Evolutionary conservation across 2,797 vertebrate genomes (phyloP).

Genomic region (Cephalopachus bancanus): DNA sequence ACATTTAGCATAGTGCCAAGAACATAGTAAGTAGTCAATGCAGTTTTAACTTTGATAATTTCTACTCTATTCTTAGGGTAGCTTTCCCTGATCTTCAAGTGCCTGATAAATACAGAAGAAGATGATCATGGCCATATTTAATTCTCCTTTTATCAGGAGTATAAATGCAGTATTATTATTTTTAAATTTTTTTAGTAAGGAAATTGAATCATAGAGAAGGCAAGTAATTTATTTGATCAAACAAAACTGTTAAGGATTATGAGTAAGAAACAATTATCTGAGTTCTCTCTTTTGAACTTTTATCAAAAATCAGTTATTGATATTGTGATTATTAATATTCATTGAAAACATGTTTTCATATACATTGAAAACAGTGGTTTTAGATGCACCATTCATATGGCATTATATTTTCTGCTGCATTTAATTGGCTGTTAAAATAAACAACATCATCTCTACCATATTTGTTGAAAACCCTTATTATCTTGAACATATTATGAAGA

Average conservation of each 20-base stretch:
- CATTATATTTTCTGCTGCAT: slow-evolving; percentile 26
- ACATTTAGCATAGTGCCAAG: slow-evolving; percentile 39
- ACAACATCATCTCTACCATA: neutral
- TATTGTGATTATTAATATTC: neutral
- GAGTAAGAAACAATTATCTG: neutral
- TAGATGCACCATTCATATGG: neutral
- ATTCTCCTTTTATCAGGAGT: neutral
- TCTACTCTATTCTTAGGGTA: neutral
- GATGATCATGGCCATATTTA: slow-evolving; percentile 47
- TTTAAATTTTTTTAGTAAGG: neutral
- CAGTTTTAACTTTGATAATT: slow-evolving; percentile 31
- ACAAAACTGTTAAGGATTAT: slow-evolving; percentile 31
- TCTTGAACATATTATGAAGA: slow-evolving; percentile 19
- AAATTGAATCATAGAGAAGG: slow-evolving; percentile 35
- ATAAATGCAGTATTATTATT: slow-evolving; percentile 15
- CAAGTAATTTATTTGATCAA: slow-evolving; percentile 15
- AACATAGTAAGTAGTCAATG: slow-evolving; percentile 32
- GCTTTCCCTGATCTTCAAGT: slow-evolving; percentile 31
- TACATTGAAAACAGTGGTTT: neutral
- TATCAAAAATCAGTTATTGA: slow-evolving; percentile 12
- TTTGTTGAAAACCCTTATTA: neutral
- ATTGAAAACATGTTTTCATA: neutral
- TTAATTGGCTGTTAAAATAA: slow-evolving; percentile 48
- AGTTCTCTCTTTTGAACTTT: neutral
- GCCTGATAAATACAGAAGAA: neutral